A percentile compares a stretch with the other conserved stretches of the same genome.
Conservation (phyloP, 2,888 invertebrate species). For the Chalcosyrphus nemorum region DNA sequence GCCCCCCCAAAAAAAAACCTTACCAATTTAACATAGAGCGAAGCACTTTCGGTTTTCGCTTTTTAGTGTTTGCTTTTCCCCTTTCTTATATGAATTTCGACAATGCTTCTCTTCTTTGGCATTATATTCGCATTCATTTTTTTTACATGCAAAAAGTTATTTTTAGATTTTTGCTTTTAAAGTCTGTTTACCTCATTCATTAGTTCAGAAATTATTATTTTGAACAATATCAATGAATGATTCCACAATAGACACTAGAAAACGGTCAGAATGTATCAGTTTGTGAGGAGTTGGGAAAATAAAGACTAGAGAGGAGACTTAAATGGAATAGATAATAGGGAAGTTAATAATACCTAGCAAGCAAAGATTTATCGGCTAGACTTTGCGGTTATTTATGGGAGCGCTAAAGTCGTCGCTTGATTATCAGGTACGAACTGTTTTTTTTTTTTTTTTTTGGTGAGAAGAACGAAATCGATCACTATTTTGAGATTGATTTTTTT, state of each 20-base stretch:
- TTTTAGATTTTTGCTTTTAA: constrained; percentile 12
- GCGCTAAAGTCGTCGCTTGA: background rate
- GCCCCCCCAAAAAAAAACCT: background rate
- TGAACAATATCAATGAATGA: background rate
- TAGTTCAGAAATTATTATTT: background rate
- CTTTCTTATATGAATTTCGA: background rate
- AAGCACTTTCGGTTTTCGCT: constrained; percentile 8
- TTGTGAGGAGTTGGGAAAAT: background rate
- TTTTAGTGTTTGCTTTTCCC: too few relatives aligned
- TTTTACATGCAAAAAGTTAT: constrained; percentile 6
- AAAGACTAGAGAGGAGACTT: background rate
- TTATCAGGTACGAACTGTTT: constrained; percentile 8
- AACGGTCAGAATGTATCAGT: background rate
- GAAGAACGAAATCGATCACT: constrained; percentile 23
- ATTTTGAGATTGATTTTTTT: background rate
- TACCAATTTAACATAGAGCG: background rate
- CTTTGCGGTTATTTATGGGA: constrained; percentile 3
- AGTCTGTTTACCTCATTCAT: constrained; percentile 32
- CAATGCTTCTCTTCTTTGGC: background rate
- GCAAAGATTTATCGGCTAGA: background rate
- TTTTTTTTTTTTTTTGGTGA: background rate
- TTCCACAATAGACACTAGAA: background rate
- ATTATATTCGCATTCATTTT: background rate
- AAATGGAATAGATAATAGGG: background rate
- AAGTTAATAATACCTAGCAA: background rate